Base-by-base conservation (phyloP, 37 sponge, comb jelly and placozoan genomes). In the Hexactinellida sp. region DNA sequence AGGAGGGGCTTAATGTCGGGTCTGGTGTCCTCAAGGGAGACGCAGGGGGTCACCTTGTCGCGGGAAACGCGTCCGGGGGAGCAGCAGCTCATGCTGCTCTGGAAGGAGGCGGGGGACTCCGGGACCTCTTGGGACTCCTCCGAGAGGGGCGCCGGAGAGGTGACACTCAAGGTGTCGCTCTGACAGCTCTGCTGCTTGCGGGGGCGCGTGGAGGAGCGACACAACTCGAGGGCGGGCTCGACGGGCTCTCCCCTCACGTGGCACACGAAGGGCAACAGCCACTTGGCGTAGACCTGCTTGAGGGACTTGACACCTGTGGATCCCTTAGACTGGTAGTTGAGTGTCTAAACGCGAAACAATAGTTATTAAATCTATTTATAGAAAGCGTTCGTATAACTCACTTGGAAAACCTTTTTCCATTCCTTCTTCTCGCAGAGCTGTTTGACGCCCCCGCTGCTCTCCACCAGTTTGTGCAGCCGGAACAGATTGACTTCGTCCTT, bases 261-360 rank as follows among this genome's bases (percentile, higher is more conserved):
- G 76, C 32, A 63, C 19, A 63, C 5, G 76, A 63, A 63, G 25
- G 76, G 76, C 34, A 63, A 23, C 76, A 63, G 34, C 76, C 76
- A 63, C 76, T 28, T 63, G 3, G 13, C 19, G 34, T 63, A 63
- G 3, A 63, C 13, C 76, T 63, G 76, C 34, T 63, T 63, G 34
- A 63, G 76, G 34, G 76, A 23, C 34, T 63, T 63, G 3, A 63
- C 13, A 3, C 76, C 76, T n/a, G 76, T 23, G 5, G 76, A 5
- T 3, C 76, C 76, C 34, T 63, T 63, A n/a, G 76, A 63, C 76
- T 63, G 76, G 34, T 63, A 63, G 76, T 63, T 63, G 76, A 63
- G 13, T 7, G 13, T 32, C 76, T 63, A n/a, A 63, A n/a, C 76
- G 13, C 76, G 30, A 63, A 32, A 10, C 3, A 32, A 63, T 23